A percentile compares a stretch with the other conserved stretches of the same genome.
phyloP scores from a whole-genome alignment of 1,140 invertebrate genomes.

The Pachyrhynchus sulphureomaculatus region DNA sequence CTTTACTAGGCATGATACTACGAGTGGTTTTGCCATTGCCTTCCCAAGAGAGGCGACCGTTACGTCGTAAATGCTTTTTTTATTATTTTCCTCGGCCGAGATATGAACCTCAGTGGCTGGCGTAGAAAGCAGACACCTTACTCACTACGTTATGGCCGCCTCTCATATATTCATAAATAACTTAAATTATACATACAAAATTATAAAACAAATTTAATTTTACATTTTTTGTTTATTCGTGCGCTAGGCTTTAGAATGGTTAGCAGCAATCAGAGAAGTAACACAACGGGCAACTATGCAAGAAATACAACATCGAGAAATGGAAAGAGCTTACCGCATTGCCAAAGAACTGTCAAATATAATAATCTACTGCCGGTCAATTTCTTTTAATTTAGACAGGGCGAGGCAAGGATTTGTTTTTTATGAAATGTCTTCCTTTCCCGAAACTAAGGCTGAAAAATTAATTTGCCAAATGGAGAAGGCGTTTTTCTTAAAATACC shows the following conservation, averaged over 20 bases:
- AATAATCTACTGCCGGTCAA: constrained; percentile 93
- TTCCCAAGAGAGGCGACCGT: too few species aligned
- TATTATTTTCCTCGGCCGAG: too few species aligned
- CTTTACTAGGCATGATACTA: too few species aligned
- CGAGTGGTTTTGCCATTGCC: too few species aligned
- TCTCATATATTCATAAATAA: too few species aligned
- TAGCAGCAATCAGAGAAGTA: constrained; percentile 79
- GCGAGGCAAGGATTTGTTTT: constrained; percentile 72
- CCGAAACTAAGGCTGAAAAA: constrained; percentile 93
- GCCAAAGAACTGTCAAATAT: constrained; percentile 96
- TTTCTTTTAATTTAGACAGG: constrained; percentile 75
- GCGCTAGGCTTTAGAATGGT: constrained; percentile 86
- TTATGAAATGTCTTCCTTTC: constrained; percentile 95
- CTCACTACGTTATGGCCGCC: too few species aligned
- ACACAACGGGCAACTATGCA: constrained; percentile 76
- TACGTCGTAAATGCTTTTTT: too few species aligned
- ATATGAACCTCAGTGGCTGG: too few species aligned
- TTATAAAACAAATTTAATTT: too few species aligned
- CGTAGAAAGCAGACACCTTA: too few species aligned
- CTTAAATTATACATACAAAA: too few species aligned
- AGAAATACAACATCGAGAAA: constrained; percentile 78
- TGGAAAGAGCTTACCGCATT: constrained; percentile 85
- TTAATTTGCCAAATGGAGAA: constrained; percentile 79
- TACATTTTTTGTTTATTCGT: too few species aligned
- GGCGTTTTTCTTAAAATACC: constrained; percentile 82